phyloP scores from a whole-genome alignment of 2,888 invertebrate species.

The Protula sp. region DNA sequence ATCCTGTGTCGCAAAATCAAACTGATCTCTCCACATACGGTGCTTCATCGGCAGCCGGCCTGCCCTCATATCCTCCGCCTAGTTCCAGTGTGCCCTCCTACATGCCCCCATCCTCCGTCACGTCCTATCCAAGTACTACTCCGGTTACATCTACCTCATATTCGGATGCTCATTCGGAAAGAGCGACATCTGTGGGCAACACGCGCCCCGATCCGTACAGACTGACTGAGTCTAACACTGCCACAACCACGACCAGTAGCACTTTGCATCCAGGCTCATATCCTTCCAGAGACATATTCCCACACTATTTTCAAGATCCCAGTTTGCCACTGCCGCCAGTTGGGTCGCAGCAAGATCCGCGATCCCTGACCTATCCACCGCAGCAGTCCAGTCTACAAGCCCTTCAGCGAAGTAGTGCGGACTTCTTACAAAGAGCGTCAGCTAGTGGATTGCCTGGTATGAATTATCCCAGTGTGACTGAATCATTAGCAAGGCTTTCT shows the following conservation, averaged over 20 bases:
- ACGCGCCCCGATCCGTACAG: not conserved
- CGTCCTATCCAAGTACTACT: not conserved
- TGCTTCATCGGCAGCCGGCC: not conserved
- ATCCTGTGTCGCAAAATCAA: not conserved
- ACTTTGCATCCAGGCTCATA: not conserved
- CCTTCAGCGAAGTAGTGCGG: conserved; percentile 9
- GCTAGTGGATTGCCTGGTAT: conserved; percentile 10
- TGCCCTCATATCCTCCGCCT: not conserved
- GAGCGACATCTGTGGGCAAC: not conserved
- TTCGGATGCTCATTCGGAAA: not conserved
- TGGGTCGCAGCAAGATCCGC: conserved; percentile 5
- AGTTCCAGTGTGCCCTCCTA: not conserved
- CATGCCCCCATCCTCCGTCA: not conserved
- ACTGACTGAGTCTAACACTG: not conserved
- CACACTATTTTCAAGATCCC: not conserved
- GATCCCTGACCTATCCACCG: conserved; percentile 2
- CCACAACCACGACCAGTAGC: not conserved
- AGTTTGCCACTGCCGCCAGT: not conserved
- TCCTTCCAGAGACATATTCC: not conserved
- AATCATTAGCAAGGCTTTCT: conserved; percentile 2
- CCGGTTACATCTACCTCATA: not conserved
- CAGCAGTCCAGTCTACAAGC: conserved; percentile 10
- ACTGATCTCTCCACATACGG: not conserved
- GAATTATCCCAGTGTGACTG: conserved; percentile 10
- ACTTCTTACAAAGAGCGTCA: conserved; percentile 16